Base-by-base conservation (phyloP, 2,113 vertebrate species). In the Carlito syrichta region DNA sequence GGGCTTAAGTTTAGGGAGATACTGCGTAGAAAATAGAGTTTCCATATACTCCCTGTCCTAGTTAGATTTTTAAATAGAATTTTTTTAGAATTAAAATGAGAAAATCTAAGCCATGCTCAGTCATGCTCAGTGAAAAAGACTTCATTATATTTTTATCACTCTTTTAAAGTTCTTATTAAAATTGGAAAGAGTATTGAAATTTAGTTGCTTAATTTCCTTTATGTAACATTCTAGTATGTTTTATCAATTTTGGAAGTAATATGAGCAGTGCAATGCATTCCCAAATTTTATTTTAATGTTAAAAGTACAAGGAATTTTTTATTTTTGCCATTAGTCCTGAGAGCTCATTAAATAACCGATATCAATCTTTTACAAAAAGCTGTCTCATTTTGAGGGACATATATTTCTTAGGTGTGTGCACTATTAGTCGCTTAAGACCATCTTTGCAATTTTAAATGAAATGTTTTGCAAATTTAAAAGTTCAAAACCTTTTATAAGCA, bases 281-380 rank as follows among this genome's bases (percentile, higher is more conserved):
- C 62, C 85, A 35, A 92, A 88, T 94, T 94, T 82, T 56, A 66
- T 89, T 92, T 84, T 91, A 92, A 86, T 90, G 25, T 76, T 79
- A 77, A 16, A 76, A 22, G n/a, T 89, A 40, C 52, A 95, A 0
- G 89, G 86, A 92, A 3, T n/a, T 79, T 90, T 87, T 23, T 82
- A 11, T 92, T 94, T 56, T 86, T 87, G 30, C 22, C 56, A n/a
- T 92, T 66, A 95, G 68, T 95, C 83, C 74, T 13, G 4, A 79
- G 20, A 74, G 63, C 40, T 83, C 95, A 54, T 76, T 58, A 52
- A 96, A 74, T 86, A 95, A 54, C 71, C 78, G 54, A 2, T 76
- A 77, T 94, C 43, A 89, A 83, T 93, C 25, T 38, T 96, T 94
- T 73, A n/a, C n/a, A 60, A 86, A 95, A 81, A 52, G 4, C 62